A percentile compares a stretch with the other conserved stretches of the same genome.
Evolutionary conservation across 2,113 vertebrate species (phyloP).

Genomic region (Motacilla alba): DNA sequence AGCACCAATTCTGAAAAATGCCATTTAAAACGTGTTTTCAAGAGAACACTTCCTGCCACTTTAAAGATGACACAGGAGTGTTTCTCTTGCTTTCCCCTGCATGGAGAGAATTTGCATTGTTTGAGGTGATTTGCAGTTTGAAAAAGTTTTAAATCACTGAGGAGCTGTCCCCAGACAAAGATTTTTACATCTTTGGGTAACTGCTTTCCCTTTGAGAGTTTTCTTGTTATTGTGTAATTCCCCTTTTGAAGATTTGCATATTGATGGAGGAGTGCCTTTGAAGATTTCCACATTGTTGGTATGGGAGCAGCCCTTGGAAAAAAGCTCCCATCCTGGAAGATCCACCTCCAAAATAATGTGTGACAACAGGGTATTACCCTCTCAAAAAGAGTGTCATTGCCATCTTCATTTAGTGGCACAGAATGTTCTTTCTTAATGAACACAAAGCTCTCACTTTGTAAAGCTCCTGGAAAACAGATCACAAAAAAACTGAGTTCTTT

Average conservation of each 20-base stretch:
- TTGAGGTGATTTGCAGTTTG: slow-evolving; percentile 58
- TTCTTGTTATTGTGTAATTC: slow-evolving; percentile 53
- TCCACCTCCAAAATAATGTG: background rate
- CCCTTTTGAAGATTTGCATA: slow-evolving; percentile 69
- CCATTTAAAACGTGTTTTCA: background rate
- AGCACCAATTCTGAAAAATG: background rate
- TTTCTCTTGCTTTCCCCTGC: slow-evolving; percentile 6
- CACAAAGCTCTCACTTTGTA: background rate
- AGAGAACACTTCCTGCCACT: slow-evolving; percentile 28
- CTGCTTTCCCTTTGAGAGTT: slow-evolving; percentile 50
- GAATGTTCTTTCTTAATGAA: background rate
- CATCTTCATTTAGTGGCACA: background rate
- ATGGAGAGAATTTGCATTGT: slow-evolving; percentile 41
- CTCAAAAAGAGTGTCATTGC: background rate
- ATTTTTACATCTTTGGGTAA: slow-evolving; percentile 58
- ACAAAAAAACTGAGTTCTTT: background rate
- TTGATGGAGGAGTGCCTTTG: slow-evolving; percentile 46
- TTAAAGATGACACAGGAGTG: slow-evolving; percentile 17
- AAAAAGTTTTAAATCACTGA: slow-evolving; percentile 55
- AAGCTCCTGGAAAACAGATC: background rate
- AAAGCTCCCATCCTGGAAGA: background rate
- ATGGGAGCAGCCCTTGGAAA: background rate
- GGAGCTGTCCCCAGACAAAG: slow-evolving; percentile 48
- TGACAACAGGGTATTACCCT: background rate
- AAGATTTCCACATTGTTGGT: slow-evolving; percentile 45